Conservation (phyloP, 2,888 invertebrate species). For the Trichopoda pennipes region DNA sequence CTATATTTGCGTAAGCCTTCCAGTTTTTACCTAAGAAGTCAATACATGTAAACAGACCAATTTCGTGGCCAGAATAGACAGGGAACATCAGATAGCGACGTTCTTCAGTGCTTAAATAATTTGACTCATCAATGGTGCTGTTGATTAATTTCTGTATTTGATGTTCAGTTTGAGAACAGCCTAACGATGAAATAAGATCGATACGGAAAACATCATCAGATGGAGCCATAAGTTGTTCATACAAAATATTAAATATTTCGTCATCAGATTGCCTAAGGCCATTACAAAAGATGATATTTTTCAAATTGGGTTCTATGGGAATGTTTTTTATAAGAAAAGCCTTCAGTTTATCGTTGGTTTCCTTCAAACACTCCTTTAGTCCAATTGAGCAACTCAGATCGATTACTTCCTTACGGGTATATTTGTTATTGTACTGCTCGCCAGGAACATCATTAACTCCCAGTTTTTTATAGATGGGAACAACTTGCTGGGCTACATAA, state of each 20-base stretch:
- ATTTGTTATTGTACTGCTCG: conserved; percentile 76
- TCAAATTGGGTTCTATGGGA: conserved; percentile 76
- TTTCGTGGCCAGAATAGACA: conserved; percentile 75
- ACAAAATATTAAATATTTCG: conserved; percentile 85
- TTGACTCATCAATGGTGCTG: conserved; percentile 73
- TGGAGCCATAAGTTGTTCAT: conserved; percentile 82
- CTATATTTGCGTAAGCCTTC: conserved; percentile 73
- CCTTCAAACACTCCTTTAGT: conserved; percentile 73
- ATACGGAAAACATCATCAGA: conserved; percentile 84
- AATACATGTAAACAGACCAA: conserved; percentile 82
- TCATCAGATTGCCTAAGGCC: conserved; percentile 79
- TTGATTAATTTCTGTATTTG: conserved; percentile 82
- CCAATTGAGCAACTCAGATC: conserved; percentile 78
- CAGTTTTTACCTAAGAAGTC: conserved; percentile 82
- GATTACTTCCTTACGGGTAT: conserved; percentile 75
- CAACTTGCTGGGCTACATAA: conserved; percentile 73
- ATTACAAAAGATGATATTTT: conserved; percentile 78
- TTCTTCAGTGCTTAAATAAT: conserved; percentile 71
- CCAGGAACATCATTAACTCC: conserved; percentile 75
- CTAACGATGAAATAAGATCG: conserved; percentile 84
- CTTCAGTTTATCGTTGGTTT: conserved; percentile 75
- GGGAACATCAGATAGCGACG: conserved; percentile 71
- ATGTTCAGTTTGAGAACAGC: conserved; percentile 84
- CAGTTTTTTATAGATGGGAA: conserved; percentile 75
- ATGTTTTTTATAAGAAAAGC: conserved; percentile 70